These are phyloP conservation scores for Hyphantria cunea DNA, from an alignment of 1,140 invertebrate genomes.

Conservation along the genomic window DNA sequence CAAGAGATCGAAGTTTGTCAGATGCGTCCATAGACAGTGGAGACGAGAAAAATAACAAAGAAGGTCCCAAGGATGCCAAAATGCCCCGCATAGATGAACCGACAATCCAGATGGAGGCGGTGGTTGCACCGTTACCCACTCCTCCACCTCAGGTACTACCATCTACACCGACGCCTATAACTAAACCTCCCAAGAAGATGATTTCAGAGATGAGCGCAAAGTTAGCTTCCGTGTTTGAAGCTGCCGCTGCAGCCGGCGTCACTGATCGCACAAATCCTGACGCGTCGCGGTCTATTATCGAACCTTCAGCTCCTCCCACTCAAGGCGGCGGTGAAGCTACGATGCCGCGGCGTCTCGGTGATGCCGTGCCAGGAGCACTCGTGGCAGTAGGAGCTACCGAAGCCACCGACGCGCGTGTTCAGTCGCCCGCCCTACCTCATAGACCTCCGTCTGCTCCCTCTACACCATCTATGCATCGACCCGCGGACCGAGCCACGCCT, in stretches of 20 bases:
- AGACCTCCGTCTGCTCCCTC: conserved; percentile 50
- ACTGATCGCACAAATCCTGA: conserved; percentile 32
- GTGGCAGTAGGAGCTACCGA: conserved; percentile 63
- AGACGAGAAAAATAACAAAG: conserved; percentile 80
- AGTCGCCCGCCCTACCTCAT: conserved; percentile 71
- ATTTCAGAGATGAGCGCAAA: conserved; percentile 75
- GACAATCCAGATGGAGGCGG: conserved; percentile 31
- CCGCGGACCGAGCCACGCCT: conserved; percentile 62
- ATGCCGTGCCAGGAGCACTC: conserved; percentile 53
- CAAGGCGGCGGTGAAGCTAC: conserved; percentile 34
- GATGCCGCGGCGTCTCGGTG: conserved; percentile 45
- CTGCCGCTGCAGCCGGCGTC: conserved; percentile 32
- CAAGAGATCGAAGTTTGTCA: conserved; percentile 83
- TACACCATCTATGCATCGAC: conserved; percentile 53
- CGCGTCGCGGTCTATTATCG: conserved; percentile 31
- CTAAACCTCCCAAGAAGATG: conserved; percentile 78
- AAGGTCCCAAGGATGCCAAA: conserved; percentile 64
- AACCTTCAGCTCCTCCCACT: conserved; percentile 13
- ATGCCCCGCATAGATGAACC: conserved; percentile 53
- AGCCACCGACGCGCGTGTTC: conserved; percentile 68
- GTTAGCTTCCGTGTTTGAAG: conserved; percentile 59
- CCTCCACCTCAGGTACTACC: conserved; percentile 14
- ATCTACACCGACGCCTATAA: conserved; percentile 51
- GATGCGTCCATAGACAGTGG: conserved; percentile 84
- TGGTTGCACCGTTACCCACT: conserved; percentile 5